These are phyloP conservation scores for Apamea monoglypha DNA, from an alignment of 2,888 invertebrate species.

Conservation along the genomic window DNA sequence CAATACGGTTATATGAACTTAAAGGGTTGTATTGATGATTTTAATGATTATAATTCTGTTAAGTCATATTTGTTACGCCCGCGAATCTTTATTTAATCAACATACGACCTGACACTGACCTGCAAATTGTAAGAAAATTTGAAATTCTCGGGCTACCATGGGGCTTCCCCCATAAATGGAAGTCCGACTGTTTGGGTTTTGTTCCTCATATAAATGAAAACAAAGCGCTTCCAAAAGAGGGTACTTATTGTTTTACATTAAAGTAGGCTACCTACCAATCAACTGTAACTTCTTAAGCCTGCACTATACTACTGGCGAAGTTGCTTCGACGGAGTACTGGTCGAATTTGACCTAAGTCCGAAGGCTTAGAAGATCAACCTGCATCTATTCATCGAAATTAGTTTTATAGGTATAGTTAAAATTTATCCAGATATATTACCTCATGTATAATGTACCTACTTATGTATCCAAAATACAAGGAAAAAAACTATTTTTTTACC, in stretches of 20 bases:
- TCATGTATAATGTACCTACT: conserved; percentile 51
- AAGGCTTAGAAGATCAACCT: no score
- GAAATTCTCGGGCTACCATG: no score
- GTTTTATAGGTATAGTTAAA: conserved; percentile 8
- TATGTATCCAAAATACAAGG: conserved; percentile 51
- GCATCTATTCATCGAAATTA: conserved; percentile 1
- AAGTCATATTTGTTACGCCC: no score
- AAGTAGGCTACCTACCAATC: conserved; percentile 8
- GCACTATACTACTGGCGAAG: no score
- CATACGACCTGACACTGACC: no score
- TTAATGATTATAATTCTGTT: no score
- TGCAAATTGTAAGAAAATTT: no score
- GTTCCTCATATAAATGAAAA: not conserved
- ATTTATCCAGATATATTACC: conserved; percentile 49
- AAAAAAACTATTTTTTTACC: conserved; percentile 71
- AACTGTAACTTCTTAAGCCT: not conserved
- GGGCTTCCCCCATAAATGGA: not conserved
- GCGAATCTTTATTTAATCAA: no score
- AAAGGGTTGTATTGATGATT: no score
- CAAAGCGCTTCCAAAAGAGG: not conserved
- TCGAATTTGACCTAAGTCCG: no score
- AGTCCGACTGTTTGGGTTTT: not conserved
- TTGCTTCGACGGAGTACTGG: no score
- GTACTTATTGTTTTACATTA: conserved; percentile 4
- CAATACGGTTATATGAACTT: no score